A percentile compares a stretch with the other conserved stretches of the same genome.
Conservation (phyloP, 2,113 vertebrate genomes). For the Poicephalus meyeri region DNA sequence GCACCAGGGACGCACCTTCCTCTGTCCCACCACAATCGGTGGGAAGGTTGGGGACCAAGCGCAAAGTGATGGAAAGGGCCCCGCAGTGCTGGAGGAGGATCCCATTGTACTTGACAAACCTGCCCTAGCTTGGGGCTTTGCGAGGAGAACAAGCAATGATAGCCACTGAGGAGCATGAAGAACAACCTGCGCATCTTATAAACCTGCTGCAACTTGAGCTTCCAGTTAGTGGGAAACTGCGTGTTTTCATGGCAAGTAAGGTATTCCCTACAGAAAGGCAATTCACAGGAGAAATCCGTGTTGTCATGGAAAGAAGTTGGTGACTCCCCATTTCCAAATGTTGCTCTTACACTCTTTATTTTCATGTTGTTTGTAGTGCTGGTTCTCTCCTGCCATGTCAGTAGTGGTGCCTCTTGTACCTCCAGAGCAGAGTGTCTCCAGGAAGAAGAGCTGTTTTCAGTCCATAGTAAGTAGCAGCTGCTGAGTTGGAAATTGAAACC, state of each 20-base stretch:
- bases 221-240: neutral
- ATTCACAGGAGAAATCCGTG: neutral
- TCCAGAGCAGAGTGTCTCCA: constrained; percentile 14
- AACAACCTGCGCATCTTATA: neutral
- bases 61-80: neutral
- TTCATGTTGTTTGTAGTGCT: neutral
- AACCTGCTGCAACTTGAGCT: neutral
- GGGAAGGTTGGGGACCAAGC: neutral
- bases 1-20: neutral
- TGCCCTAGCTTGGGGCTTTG: neutral
- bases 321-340: neutral
- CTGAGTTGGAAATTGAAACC: constrained; percentile 1
- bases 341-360: neutral
- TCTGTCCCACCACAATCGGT: fast-evolving
- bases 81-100: neutral
- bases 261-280: neutral
- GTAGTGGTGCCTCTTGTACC: constrained; percentile 11
- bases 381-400: neutral
- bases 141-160: neutral
- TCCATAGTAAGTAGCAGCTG: constrained; percentile 38
- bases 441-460: constrained; percentile 44
- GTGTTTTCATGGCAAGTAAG: neutral
- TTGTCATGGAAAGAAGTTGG: neutral
- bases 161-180: neutral
- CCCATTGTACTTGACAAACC: neutral